Conservation (phyloP, 1,140 invertebrate species). For the Armadillidium nasatum region DNA sequence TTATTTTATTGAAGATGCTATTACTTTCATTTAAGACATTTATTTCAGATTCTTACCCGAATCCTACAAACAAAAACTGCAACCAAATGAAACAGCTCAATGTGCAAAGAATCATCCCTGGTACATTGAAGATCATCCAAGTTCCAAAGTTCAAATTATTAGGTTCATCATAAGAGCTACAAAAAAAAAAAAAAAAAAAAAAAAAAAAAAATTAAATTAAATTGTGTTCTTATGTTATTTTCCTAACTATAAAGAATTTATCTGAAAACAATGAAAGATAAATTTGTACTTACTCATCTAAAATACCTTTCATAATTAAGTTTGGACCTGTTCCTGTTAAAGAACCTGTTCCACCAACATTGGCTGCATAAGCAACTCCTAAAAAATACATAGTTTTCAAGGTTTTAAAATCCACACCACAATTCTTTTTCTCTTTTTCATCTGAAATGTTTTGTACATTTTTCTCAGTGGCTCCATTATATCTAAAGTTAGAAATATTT, state of each 20-base stretch:
- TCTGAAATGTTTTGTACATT: too few relatives aligned
- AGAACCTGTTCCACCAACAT: constrained; percentile 51
- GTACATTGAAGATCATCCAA: constrained; percentile 53
- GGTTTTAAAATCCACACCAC: not conserved
- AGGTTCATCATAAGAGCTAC: too few relatives aligned
- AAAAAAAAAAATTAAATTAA: too few relatives aligned
- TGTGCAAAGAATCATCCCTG: constrained; percentile 66
- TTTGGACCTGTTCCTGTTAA: constrained; percentile 52
- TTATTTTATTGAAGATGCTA: too few relatives aligned
- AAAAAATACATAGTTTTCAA: constrained; percentile 44
- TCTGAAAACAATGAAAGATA: too few relatives aligned
- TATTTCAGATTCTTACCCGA: constrained; percentile 45
- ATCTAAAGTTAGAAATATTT: too few relatives aligned
- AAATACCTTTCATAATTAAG: constrained; percentile 39
- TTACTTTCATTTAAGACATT: too few relatives aligned
- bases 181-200: too few relatives aligned
- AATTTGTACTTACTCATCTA: constrained; percentile 32
- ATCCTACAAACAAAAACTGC: constrained; percentile 66
- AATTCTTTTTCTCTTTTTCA: too few relatives aligned
- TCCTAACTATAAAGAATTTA: too few relatives aligned
- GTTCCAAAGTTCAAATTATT: constrained; percentile 51
- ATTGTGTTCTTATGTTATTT: too few relatives aligned
- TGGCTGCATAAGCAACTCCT: constrained; percentile 49
- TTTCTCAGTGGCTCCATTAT: too few relatives aligned
- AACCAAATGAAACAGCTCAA: constrained; percentile 64